Percentiles rank a stretch among this genome's conserved stretches.
These are phyloP conservation scores for Aurelia sp. DNA, from an alignment of 30 jellyfish, hydroid and myxozoan species.

Conservation along the genomic window DNA sequence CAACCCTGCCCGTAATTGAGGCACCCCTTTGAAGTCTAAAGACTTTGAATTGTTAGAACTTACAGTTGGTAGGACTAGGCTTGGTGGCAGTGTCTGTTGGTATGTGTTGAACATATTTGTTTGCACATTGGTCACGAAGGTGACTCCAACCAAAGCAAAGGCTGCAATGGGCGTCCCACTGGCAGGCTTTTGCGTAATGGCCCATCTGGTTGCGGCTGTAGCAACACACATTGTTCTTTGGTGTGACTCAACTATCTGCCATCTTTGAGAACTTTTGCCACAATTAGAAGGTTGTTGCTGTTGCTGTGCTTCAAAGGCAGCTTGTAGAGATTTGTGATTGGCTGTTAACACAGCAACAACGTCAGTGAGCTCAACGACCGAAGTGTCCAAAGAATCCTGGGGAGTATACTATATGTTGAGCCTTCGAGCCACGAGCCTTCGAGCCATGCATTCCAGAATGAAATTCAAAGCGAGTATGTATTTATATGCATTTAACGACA, in stretches of 20 bases:
- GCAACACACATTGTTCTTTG: not conserved
- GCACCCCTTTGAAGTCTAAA: slow-evolving; percentile 65
- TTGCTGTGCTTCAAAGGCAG: not conserved
- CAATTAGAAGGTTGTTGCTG: not conserved
- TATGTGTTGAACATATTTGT: not conserved
- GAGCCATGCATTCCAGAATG: too few species aligned
- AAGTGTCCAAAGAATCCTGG: not conserved
- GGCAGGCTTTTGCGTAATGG: slow-evolving; percentile 21
- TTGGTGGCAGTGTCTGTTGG: slow-evolving; percentile 3
- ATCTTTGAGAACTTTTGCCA: not conserved
- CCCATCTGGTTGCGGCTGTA: slow-evolving; percentile 51
- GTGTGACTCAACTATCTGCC: not conserved
- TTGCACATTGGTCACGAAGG: slow-evolving; percentile 8
- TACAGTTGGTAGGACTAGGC: not conserved
- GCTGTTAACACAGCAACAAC: not conserved
- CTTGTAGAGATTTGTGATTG: not conserved
- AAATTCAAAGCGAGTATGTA: too few species aligned
- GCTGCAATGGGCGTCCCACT: slow-evolving; percentile 26
- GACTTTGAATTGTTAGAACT: slow-evolving; percentile 6
- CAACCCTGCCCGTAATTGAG: slow-evolving; percentile 54
- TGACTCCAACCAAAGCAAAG: slow-evolving; percentile 59
- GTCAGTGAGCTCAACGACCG: slow-evolving; percentile 7
- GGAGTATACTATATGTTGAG: too few species aligned
- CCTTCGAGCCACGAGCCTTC: too few species aligned
- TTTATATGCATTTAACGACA: too few species aligned